Base-by-base conservation (phyloP, 2,888 invertebrate species). In the Mesorhabditis spiculigera region DNA sequence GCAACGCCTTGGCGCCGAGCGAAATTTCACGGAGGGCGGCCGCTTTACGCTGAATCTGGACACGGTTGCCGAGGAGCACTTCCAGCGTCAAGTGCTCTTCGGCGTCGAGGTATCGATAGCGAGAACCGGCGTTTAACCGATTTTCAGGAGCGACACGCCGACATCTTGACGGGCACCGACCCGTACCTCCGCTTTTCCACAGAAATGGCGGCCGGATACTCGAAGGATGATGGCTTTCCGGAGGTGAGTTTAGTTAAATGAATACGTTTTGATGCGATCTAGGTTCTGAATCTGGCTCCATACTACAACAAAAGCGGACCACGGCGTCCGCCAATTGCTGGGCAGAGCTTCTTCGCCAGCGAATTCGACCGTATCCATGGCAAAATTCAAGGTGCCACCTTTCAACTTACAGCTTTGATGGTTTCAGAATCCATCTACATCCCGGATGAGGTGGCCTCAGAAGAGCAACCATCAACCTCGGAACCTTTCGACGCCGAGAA, bases 211-310 rank as follows among this genome's bases (percentile, higher is more conserved):
- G 28, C 28, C 28, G 50, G 50, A n/a, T 78, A 73, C 65, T 78
- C 79, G 28, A 75, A 74, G 58, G 78, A 81, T 41, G 78, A 77
- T 45, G 84, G 84, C 28, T 84, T 84, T 66, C 84, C 84, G 5
- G 78, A 78, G 28, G 58, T 50, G 8, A 50, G 58, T 3, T 50
- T 50, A n/a, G 1, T 1, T 28, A 28, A 28, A 28, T 1, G 28
- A 1, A 28, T 28, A 28, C 28, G 1, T 1, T 28, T 28, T 28
- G 28, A 28, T 28, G 28, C 28, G 28, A 28, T 28, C 28, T n/a
- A 50, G 58, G 73, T 78, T 5, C 70, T 82, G 5, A 79, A 83
- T 71, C 72, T 84, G 28, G 75, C 75, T 8, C 65, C 68, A 4
- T 81, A 80, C 66, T 78, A 70, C 50, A 44, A 44, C 4, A 64